A percentile compares a stretch with the other conserved stretches of the same genome.
Conservation (phyloP, 2,888 invertebrate species). For the Orthonevra nobilis region DNA sequence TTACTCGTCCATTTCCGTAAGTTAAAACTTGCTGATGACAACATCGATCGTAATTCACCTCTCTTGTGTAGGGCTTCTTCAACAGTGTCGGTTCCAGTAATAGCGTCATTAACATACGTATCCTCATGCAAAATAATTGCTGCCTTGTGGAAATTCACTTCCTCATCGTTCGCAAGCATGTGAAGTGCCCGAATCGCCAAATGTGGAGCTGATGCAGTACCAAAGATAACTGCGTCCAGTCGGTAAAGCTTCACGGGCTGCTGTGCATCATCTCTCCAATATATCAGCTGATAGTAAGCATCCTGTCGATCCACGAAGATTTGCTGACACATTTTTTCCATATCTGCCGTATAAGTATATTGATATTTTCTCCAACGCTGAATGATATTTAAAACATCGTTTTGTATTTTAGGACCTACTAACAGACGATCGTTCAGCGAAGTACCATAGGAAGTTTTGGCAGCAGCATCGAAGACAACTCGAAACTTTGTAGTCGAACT, state of each 20-base stretch:
- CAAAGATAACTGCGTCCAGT: slow-evolving; percentile 10
- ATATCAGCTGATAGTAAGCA: slow-evolving; percentile 15
- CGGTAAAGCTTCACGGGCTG: neutral
- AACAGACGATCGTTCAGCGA: slow-evolving; percentile 10
- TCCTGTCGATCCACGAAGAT: slow-evolving; percentile 3
- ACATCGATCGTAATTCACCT: neutral
- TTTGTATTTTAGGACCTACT: slow-evolving; percentile 21
- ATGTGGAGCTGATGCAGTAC: slow-evolving; percentile 4
- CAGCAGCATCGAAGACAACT: too few relatives aligned
- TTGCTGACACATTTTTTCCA: slow-evolving; percentile 34
- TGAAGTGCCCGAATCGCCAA: slow-evolving; percentile 1
- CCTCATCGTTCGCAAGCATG: neutral
- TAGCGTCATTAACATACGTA: slow-evolving; percentile 1
- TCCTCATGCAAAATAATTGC: neutral
- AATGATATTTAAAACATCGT: slow-evolving; percentile 7
- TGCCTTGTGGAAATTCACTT: neutral
- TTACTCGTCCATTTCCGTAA: slow-evolving; percentile 12
- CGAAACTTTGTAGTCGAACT: slow-evolving; percentile 9
- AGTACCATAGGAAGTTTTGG: slow-evolving; percentile 9
- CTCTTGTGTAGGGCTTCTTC: slow-evolving; percentile 9
- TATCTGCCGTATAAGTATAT: slow-evolving; percentile 15
- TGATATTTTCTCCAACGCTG: neutral
- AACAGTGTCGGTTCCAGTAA: slow-evolving; percentile 7
- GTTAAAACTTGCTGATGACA: slow-evolving; percentile 9
- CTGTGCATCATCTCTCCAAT: neutral